phyloP scores from a whole-genome alignment of 2,113 vertebrate species.

The Saccopteryx leptura region DNA sequence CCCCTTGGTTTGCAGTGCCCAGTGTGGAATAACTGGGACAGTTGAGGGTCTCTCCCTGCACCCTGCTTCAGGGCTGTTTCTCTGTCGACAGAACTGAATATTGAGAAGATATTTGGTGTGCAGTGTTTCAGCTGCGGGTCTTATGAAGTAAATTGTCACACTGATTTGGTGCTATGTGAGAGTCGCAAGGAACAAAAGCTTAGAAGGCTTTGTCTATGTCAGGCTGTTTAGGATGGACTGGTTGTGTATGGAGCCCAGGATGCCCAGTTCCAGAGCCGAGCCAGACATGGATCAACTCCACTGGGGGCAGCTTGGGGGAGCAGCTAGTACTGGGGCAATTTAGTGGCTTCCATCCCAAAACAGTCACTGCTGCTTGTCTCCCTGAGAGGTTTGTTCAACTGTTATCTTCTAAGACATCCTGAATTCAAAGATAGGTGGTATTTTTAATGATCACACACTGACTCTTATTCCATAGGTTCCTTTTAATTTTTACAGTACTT shows the following conservation, averaged over 20 bases:
- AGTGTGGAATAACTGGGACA: not conserved
- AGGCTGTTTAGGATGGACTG: not conserved
- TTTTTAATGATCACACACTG: slow-evolving; percentile 12
- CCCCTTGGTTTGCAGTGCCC: not conserved
- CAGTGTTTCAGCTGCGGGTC: not conserved
- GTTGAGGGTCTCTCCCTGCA: not conserved
- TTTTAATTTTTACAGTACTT: not conserved
- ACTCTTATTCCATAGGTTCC: slow-evolving; percentile 24
- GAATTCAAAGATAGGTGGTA: slow-evolving; percentile 15
- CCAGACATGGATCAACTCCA: accelerated
- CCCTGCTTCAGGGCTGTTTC: not conserved
- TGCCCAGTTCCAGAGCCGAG: not conserved
- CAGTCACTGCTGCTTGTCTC: not conserved
- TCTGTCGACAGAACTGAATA: not conserved
- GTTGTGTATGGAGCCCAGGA: not conserved
- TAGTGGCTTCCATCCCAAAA: not conserved
- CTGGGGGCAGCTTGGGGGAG: accelerated
- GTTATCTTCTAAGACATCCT: not conserved
- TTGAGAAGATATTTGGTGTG: not conserved
- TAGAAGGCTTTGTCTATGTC: not conserved
- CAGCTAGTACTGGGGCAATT: not conserved
- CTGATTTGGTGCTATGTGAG: not conserved
- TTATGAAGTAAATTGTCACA: not conserved
- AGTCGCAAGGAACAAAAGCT: not conserved
- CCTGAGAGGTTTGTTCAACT: not conserved